Base-by-base conservation (phyloP, 2,113 vertebrate species). In the Todiramphus saurophagus region DNA sequence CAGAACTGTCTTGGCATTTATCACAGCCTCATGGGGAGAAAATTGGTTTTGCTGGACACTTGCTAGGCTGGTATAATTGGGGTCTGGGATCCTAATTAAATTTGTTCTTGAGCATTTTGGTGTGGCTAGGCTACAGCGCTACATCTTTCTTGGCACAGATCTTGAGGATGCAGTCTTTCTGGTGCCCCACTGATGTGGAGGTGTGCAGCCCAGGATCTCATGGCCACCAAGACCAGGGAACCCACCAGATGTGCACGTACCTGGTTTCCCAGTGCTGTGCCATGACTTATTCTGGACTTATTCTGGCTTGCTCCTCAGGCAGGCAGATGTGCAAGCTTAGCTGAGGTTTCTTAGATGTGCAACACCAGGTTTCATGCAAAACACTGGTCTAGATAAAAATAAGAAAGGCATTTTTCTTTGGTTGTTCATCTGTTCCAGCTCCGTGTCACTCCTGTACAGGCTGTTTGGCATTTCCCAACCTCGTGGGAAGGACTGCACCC, bases 101-200 rank as follows among this genome's bases (percentile, higher is more conserved):
- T 72, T 41, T 75, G 7, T 50, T 66, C n/a, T 74, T 19, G 13
- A 63, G 28, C 0, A 4, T 59, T 82, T 48, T 19, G 43, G 6
- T 46, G 50, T 59, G 60, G 16, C 39, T 62, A 76, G 35, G 21
- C 16, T 72, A 39, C 44, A 27, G 37, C 12, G n/a, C 25, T 75
- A 43, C 39, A n/a, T 67, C 21, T 37, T 81, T 21, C 15, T 33
- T 68, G 68, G 51, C 55, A 24, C 18, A 23, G 16, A 20, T 37
- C 21, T 56, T 37, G 64, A 70, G 69, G 64, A 50, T 74, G 21
- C 31, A 1, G 23, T 37, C 68, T 27, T 11, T 72, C 59, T 60
- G 16, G 33, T n/a, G 4, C 6, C 19, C n/a, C 5, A 5, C 13
- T 0, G 1, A 8, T 13, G 14, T 24, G 73, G 35, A 35, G 20